Evolutionary conservation across 2,888 invertebrate genomes (phyloP).

Genomic region (Asteroscopus sphinx): DNA sequence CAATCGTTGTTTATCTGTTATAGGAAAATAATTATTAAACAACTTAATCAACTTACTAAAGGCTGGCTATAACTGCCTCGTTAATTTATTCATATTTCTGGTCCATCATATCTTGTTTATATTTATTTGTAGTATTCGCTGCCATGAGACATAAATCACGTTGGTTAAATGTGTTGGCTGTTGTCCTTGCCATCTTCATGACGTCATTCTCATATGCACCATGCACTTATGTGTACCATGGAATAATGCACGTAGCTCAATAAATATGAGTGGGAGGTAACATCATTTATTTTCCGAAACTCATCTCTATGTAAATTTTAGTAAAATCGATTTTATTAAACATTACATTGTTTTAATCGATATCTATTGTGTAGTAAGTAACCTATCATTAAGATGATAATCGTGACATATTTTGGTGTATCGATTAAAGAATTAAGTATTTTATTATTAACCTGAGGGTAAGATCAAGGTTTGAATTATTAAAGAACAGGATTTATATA

Average conservation of each 20-base stretch:
- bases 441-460: background rate
- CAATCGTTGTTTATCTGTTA: no score
- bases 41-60: constrained; percentile 5
- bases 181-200: constrained; percentile 40
- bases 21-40: background rate
- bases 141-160: constrained; percentile 23
- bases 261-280: constrained; percentile 5
- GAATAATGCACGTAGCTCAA: background rate
- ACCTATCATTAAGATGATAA: constrained; percentile 27
- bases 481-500: background rate
- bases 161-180: constrained; percentile 9
- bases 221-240: background rate
- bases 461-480: constrained; percentile 25
- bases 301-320: constrained; percentile 21
- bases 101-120: constrained; percentile 8
- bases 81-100: constrained; percentile 25
- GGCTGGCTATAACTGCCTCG: constrained; percentile 7
- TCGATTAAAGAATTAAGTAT: constrained; percentile 11
- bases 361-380: constrained; percentile 9
- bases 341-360: constrained; percentile 17
- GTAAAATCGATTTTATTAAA: constrained; percentile 13
- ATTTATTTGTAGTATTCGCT: constrained; percentile 14
- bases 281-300: constrained; percentile 6
- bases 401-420: constrained; percentile 18
- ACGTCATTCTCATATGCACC: constrained; percentile 36